These are phyloP conservation scores for Tenthredo notha DNA, from an alignment of 2,888 invertebrate species.

Conservation along the genomic window DNA sequence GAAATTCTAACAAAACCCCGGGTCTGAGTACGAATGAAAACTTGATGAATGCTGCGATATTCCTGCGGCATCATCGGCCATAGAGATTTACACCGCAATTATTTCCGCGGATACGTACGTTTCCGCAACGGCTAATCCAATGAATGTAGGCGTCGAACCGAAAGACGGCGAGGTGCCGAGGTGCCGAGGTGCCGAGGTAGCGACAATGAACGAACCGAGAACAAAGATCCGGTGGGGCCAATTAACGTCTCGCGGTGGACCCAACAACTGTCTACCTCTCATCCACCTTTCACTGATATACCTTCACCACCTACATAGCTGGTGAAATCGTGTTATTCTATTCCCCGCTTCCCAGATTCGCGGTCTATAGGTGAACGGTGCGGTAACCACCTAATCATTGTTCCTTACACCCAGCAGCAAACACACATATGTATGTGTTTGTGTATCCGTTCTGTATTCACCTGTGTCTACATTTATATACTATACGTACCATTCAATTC, in stretches of 20 bases:
- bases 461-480: background rate
- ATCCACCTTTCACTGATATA: constrained; percentile 32
- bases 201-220: constrained; percentile 74
- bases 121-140: constrained; percentile 72
- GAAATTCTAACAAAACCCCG: background rate
- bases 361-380: constrained; percentile 42
- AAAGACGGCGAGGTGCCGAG: constrained; percentile 67
- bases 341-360: constrained; percentile 38
- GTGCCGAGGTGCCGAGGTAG: constrained; percentile 61
- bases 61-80: constrained; percentile 8
- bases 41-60: constrained; percentile 31
- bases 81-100: constrained; percentile 71
- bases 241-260: constrained; percentile 76
- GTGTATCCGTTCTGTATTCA: background rate
- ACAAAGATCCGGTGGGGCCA: constrained; percentile 77
- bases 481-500: background rate
- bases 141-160: constrained; percentile 76
- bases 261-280: constrained; percentile 63
- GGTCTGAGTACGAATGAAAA: constrained; percentile 2
- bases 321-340: constrained; percentile 43
- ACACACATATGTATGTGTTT: background rate
- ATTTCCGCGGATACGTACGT: constrained; percentile 71
- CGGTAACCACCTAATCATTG: constrained; percentile 47
- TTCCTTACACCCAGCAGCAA: background rate
- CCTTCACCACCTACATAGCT: constrained; percentile 20